Base-by-base conservation (phyloP, 2,888 invertebrate genomes). In the Caenorhabditis sp. region DNA sequence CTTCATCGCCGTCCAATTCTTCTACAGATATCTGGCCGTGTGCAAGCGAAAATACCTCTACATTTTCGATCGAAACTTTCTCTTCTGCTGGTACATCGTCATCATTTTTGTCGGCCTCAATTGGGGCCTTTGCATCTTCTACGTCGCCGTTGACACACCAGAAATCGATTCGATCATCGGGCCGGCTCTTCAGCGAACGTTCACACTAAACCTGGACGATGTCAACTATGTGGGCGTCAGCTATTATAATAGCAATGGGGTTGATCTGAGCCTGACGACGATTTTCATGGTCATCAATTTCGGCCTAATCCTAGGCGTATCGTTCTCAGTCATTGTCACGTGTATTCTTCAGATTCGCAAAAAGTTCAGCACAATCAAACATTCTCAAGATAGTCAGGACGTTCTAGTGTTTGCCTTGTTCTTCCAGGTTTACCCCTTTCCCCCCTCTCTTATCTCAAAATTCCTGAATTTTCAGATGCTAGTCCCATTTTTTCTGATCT, bases 51-150 rank as follows among this genome's bases (percentile, higher is more conserved):
- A 37, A 12, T 70, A 55, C 49, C 36, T 70, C 24, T 23, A 61
- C 17, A 61, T 53, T 31, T 70, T 70, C 54, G 65, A 70, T 43
- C 65, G 69, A 27, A 58, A 60, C 10, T 62, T 19, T 10, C 50
- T 70, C 14, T 6, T 21, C 3, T 6, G 61, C 23, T 70, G 69
- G 69, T 70, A 58, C 27, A n/a, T 50, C 1, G 12, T 70, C 1
- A 65, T 70, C n/a, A 58, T 36, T 4, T 17, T 26, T 5, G 61
- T 62, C 24, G 69, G 69, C 0, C 23, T 70, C 24, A 66, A 70
- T 55, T 70, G 69, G 69, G 69, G 69, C 2, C 53, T 66, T 19
- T 70, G 69, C 19, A 62, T 70, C n/a, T 66, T 70, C 31, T 49
- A 58, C 2, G 62, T 70, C 6, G 69, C 69, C 0, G 21, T 49